Conservation (phyloP, 1,140 invertebrate genomes). For the Ceratina australensis region DNA sequence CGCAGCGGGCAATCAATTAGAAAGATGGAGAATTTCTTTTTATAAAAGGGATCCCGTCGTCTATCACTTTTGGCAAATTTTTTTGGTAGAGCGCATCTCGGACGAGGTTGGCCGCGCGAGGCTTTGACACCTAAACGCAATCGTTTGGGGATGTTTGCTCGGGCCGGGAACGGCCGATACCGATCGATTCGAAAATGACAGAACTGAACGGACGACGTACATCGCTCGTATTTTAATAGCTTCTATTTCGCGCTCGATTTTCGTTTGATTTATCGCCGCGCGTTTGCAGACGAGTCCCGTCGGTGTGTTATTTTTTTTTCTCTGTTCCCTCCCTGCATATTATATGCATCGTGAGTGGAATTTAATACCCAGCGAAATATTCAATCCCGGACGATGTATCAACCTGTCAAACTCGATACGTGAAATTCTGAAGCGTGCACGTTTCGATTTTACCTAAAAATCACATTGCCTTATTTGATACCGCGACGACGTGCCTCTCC, state of each 20-base stretch:
- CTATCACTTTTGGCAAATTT: not conserved
- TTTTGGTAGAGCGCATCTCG: not conserved
- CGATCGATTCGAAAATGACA: slow-evolving; percentile 26
- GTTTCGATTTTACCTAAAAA: too few relatives aligned
- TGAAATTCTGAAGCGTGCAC: too few relatives aligned
- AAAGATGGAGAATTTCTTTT: too few relatives aligned
- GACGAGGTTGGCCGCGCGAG: not conserved
- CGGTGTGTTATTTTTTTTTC: not conserved
- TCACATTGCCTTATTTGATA: too few relatives aligned
- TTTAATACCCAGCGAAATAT: not conserved
- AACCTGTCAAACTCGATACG: too few relatives aligned
- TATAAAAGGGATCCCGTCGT: too few relatives aligned
- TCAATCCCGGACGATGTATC: too few relatives aligned
- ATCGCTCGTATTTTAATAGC: slow-evolving; percentile 16
- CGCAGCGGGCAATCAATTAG: too few relatives aligned
- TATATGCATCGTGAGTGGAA: not conserved
- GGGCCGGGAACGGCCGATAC: too few relatives aligned
- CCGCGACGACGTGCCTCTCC: not conserved
- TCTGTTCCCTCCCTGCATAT: not conserved
- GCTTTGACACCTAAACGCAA: slow-evolving; percentile 2
- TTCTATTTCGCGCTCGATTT: slow-evolving; percentile 23
- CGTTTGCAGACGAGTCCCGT: not conserved
- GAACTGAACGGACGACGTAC: slow-evolving; percentile 2
- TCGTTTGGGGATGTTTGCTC: not conserved
- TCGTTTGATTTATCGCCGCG: slow-evolving; percentile 24